Conservation (phyloP, 2,797 vertebrate species). For the Diglossa cyanea region DNA sequence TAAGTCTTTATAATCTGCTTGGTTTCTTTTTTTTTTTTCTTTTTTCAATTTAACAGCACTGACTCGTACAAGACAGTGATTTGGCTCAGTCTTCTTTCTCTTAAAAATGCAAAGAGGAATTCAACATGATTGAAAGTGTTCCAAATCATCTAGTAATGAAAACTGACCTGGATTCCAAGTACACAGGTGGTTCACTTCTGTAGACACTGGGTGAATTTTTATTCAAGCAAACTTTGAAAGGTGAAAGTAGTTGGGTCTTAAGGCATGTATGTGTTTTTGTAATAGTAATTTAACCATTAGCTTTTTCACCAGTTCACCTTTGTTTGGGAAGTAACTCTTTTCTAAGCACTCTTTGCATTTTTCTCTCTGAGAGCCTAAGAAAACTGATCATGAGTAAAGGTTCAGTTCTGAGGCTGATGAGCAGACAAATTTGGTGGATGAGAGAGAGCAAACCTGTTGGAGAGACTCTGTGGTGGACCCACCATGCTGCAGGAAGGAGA, state of each 20-base stretch:
- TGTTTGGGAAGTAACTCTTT: not conserved
- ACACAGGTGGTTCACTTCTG: not conserved
- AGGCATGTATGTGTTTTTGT: fast-evolving
- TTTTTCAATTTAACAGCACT: not conserved
- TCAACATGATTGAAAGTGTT: not conserved
- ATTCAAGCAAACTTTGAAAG: not conserved
- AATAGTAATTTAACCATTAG: not conserved
- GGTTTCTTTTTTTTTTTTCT: too few relatives aligned
- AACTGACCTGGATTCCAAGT: not conserved
- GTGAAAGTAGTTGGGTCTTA: not conserved
- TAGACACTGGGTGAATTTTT: not conserved
- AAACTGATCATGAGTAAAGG: not conserved
- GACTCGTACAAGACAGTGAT: not conserved
- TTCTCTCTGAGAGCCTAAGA: not conserved
- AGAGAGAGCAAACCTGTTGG: not conserved
- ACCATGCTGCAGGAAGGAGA: not conserved
- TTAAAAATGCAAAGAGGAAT: not conserved
- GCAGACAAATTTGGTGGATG: not conserved
- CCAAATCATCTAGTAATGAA: not conserved
- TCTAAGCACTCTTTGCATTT: not conserved
- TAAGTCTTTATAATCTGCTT: not conserved
- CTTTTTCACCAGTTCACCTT: not conserved
- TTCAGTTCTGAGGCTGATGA: not conserved
- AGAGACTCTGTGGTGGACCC: not conserved
- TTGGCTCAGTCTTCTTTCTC: not conserved